Percentiles rank a stretch among this genome's conserved stretches.
Evolutionary conservation across 2,113 vertebrate genomes (phyloP).

Genomic region (Amblyornis subalaris): DNA sequence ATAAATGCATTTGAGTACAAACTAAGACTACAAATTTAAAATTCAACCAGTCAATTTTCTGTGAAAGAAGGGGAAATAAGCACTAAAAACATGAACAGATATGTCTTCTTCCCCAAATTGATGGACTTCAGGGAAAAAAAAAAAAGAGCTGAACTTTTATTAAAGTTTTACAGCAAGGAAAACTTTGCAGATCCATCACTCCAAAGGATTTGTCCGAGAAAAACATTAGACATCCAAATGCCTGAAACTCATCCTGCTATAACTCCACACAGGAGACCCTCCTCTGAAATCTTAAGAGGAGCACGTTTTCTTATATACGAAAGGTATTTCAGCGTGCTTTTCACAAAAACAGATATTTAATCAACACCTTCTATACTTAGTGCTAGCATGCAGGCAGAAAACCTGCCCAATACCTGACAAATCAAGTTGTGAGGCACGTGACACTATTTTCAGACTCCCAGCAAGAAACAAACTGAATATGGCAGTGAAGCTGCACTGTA

Average conservation of each 20-base stretch:
- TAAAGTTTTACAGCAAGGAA: background rate
- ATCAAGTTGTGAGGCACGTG: background rate
- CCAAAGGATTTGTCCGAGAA: background rate
- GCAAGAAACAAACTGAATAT: background rate
- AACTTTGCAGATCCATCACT: background rate
- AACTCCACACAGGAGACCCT: background rate
- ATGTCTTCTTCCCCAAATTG: background rate
- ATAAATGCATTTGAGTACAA: background rate
- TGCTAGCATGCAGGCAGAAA: background rate
- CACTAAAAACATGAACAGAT: background rate
- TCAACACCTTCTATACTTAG: background rate
- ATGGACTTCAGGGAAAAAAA: background rate
- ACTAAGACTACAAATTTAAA: background rate
- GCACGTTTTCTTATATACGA: background rate
- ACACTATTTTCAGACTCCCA: background rate
- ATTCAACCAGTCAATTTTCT: background rate
- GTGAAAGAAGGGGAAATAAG: background rate
- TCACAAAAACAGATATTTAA: background rate
- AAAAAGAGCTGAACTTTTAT: background rate
- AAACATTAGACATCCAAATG: background rate
- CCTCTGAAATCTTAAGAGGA: background rate
- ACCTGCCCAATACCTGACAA: background rate
- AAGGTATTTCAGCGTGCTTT: background rate
- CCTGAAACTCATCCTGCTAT: background rate
- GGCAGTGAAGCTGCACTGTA: accelerated